Base-by-base conservation (phyloP, 2,113 vertebrate species). In the Bos javanicus region DNA sequence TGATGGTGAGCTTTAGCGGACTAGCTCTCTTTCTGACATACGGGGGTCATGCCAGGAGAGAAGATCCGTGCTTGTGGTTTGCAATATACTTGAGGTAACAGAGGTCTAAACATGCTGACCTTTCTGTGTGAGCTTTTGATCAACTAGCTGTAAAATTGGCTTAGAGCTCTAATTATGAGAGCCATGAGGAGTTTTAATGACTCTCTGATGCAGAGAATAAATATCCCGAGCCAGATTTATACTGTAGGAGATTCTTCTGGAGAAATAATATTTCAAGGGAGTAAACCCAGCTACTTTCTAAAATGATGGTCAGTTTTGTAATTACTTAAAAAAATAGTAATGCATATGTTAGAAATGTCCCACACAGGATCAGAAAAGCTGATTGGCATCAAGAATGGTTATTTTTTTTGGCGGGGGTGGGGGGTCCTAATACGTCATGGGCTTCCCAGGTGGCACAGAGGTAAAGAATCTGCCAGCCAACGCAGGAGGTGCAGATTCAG, bases 51-150 rank as follows among this genome's bases (percentile, higher is more conserved):
- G 46, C 71, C 84, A 81, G 3, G 52, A 89, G 86, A 74, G 87
- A 50, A 81, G 54, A 12, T 52, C 95, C 56, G 85, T n/a, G 91
- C 6, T 64, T 16, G 33, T 59, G 87, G 48, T 43, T 95, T 94
- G 82, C 93, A 91, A 50, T 21, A 5, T 33, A 59, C 71, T 97
- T 90, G 83, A 95, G 39, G 33, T 82, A 21, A 21, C 92, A 62
- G 25, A 96, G 86, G n/a, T 96, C 9, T 85, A 80, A 62, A 71
- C 43, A n/a, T n/a, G 90, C 25, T 91, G 95, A 96, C 95, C 95
- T 89, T 97, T 78, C 50, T 39, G 0, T 52, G 86, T 64, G 60
- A 91, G 60, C 0, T 0, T 96, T 97, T 97, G 23, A 78, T 81
- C 0, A 0, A 89, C 82, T 94, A 90, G 87, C 3, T 96, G 82